Base-by-base conservation (phyloP, 1,140 invertebrate species). In the Achroia grisella region DNA sequence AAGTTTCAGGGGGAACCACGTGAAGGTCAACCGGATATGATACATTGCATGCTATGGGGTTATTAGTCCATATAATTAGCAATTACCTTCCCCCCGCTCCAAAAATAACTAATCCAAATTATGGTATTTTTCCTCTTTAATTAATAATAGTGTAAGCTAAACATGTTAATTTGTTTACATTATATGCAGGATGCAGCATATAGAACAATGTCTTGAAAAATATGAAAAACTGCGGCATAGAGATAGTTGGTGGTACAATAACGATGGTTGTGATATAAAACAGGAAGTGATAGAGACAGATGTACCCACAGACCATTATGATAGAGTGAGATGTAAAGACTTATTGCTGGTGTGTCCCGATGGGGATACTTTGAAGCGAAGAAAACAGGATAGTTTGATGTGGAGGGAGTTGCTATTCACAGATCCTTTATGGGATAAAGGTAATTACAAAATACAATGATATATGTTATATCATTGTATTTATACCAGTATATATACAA, bases 321-420 rank as follows among this genome's bases (percentile, higher is more conserved):
- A 82, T 33, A 54, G 42, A 64, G 66, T 75, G 43, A 65, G 58
- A 44, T 65, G 54, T 15, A 87, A 86, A 58, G 46, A 87, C 46
- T 54, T 70, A 48, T 27, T 87, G 32, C 48, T 85, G 17, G 46
- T 87, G 35, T 84, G 84, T 50, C 84, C 83, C 1, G 61, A 85
- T 44, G 80, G 82, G 8, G 74, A 82, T 54, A 50, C 71, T 5
- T 48, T 86, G 43, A 62, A 59, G 35, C 51, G 56, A 28, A 66
- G 69, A 32, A 85, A 75, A 61, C 61, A 71, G 0, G 83, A 86
- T 44, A 86, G 85, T 54, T 51, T 53, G 10, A 39, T 86, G 43
- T 87, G 88, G 73, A 69, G 54, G 17, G 86, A 87, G 45, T 49
- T 89, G 28, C 45, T 89, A 33, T 90, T 90, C 49, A 88, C 87